Conservation (phyloP, 2,797 vertebrate species). For the Acridotheres tristis region DNA sequence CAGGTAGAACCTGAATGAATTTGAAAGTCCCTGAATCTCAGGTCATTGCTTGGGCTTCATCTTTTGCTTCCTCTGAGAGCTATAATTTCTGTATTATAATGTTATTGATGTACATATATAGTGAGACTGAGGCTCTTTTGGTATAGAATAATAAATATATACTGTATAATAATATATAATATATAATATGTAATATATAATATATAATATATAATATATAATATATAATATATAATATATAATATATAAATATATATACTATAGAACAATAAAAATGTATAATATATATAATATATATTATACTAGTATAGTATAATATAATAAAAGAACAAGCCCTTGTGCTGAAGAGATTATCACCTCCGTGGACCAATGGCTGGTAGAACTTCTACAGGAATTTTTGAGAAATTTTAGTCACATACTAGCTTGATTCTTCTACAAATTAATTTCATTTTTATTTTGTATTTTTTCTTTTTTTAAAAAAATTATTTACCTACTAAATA, state of each 20-base stretch:
- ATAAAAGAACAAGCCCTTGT: background rate
- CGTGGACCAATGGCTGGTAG: background rate
- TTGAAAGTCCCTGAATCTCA: background rate
- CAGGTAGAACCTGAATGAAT: background rate
- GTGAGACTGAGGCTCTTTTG: background rate
- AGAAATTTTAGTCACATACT: background rate
- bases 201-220: too few species aligned
- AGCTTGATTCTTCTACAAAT: background rate
- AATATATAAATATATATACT: background rate
- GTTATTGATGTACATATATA: background rate
- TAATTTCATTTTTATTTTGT: background rate
- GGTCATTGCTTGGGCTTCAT: background rate
- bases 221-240: background rate
- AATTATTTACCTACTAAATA: background rate
- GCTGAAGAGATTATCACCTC: background rate
- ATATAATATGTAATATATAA: background rate
- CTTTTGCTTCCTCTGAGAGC: background rate
- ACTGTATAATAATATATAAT: too few species aligned
- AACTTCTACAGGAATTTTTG: background rate
- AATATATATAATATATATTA: background rate
- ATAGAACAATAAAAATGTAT: background rate
- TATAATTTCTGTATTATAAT: background rate
- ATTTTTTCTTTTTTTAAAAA: background rate
- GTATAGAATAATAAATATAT: background rate
- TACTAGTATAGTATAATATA: background rate